Conservation (phyloP, 2,113 vertebrate species). For the Colaptes auratus region DNA sequence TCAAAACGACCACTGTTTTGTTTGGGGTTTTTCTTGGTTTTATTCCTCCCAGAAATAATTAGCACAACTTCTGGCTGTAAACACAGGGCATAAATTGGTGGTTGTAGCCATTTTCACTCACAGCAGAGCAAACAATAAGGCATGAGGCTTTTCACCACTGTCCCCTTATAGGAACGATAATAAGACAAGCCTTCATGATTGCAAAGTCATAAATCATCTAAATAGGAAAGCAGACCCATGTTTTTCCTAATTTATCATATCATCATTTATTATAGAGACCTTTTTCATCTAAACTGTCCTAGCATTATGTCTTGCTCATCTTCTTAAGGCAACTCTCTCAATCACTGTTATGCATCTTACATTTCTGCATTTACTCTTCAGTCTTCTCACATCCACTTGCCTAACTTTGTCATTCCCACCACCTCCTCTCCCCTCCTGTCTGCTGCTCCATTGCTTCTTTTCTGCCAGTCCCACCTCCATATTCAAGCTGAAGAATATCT, state of each 20-base stretch:
- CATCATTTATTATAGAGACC: slow-evolving; percentile 27
- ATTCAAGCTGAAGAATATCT: neutral
- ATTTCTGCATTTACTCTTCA: neutral
- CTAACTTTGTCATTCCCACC: neutral
- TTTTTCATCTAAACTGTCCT: slow-evolving; percentile 8
- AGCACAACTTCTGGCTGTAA: neutral
- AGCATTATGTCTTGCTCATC: slow-evolving; percentile 1
- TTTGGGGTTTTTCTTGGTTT: neutral
- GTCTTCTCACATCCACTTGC: neutral
- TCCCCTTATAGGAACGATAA: neutral
- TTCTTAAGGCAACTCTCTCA: neutral
- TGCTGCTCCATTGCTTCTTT: neutral
- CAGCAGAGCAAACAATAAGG: neutral
- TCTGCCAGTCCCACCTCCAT: neutral
- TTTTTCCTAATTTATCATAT: slow-evolving; percentile 44
- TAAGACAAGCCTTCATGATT: neutral
- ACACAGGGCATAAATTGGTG: neutral
- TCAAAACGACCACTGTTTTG: neutral
- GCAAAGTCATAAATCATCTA: slow-evolving; percentile 37
- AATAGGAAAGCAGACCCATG: slow-evolving; percentile 22
- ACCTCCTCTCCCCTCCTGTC: neutral
- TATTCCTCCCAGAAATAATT: neutral
- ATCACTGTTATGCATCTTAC: neutral
- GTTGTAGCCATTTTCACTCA: neutral
- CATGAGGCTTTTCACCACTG: neutral